Percentiles rank a stretch among this genome's conserved stretches.
Conservation (phyloP, 1,140 invertebrate species). For the Aethina tumida region DNA sequence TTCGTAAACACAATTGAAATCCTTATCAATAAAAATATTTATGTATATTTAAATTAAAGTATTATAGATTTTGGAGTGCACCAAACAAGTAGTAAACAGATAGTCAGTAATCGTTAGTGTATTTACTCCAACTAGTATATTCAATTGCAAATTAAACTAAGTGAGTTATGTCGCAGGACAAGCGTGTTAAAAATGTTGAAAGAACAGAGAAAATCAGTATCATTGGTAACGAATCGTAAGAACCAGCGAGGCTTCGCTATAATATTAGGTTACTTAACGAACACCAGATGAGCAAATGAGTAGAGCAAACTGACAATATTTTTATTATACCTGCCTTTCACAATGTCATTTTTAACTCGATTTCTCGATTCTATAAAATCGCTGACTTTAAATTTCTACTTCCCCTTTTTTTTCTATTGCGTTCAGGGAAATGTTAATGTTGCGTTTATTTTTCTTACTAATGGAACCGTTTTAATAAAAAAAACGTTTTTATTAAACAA, state of each 20-base stretch:
- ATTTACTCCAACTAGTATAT: too few species aligned
- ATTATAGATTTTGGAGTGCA: too few species aligned
- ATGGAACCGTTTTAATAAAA: background rate
- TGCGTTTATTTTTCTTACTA: background rate
- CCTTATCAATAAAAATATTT: too few species aligned
- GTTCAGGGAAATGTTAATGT: background rate
- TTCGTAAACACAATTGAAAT: too few species aligned
- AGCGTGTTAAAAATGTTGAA: too few species aligned
- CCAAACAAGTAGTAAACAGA: too few species aligned
- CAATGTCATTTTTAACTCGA: slow-evolving; percentile 9
- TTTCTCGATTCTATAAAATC: slow-evolving; percentile 8
- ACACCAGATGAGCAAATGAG: slow-evolving; percentile 16
- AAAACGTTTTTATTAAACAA: background rate
- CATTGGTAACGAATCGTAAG: slow-evolving; percentile 18
- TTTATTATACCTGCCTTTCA: slow-evolving; percentile 16
- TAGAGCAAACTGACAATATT: slow-evolving; percentile 20
- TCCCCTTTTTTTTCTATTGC: background rate
- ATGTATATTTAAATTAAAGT: too few species aligned
- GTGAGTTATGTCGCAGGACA: too few species aligned
- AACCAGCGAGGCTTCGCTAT: slow-evolving; percentile 15
- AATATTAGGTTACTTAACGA: slow-evolving; percentile 26
- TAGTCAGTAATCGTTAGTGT: too few species aligned
- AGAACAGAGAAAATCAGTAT: slow-evolving; percentile 11
- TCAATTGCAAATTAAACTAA: too few species aligned
- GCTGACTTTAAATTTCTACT: slow-evolving; percentile 3